Evolutionary conservation across 2,888 invertebrate genomes (phyloP).

Genomic region (Lasius platythorax): DNA sequence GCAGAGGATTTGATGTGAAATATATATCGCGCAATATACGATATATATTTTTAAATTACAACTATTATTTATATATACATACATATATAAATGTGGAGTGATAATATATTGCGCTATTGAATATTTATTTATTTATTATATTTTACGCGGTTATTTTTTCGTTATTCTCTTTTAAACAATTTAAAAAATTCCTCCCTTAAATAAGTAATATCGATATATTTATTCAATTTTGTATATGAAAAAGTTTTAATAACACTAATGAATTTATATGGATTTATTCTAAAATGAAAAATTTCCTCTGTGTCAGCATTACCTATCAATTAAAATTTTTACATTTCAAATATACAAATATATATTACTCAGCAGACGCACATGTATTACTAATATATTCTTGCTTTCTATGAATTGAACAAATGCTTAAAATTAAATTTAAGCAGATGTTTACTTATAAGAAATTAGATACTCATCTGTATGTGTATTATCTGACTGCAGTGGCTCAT

Average conservation of each 20-base stretch:
- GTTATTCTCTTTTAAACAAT: background rate
- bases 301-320: slow-evolving; percentile 30
- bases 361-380: slow-evolving; percentile 56
- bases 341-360: slow-evolving; percentile 34
- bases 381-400: slow-evolving; percentile 51
- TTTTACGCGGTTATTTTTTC: background rate
- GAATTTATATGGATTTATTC: slow-evolving; percentile 5
- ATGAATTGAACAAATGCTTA: slow-evolving; percentile 51
- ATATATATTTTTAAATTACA: slow-evolving; percentile 17
- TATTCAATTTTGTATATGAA: slow-evolving; percentile 14
- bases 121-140: background rate
- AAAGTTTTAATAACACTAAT: background rate
- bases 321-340: slow-evolving; percentile 25
- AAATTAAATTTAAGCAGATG: slow-evolving; percentile 47
- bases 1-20: slow-evolving; percentile 39
- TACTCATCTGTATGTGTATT: slow-evolving; percentile 49
- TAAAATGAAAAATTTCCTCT: slow-evolving; percentile 52
- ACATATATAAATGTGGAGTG: background rate
- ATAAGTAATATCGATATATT: background rate
- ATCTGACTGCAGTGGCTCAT: slow-evolving; percentile 19
- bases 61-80: slow-evolving; percentile 17
- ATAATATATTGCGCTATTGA: slow-evolving; percentile 11
- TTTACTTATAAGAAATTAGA: slow-evolving; percentile 41
- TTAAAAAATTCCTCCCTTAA: background rate
- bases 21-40: slow-evolving; percentile 2